phyloP scores from a whole-genome alignment of 2,797 vertebrate species.

The Sylvilagus floridanus region DNA sequence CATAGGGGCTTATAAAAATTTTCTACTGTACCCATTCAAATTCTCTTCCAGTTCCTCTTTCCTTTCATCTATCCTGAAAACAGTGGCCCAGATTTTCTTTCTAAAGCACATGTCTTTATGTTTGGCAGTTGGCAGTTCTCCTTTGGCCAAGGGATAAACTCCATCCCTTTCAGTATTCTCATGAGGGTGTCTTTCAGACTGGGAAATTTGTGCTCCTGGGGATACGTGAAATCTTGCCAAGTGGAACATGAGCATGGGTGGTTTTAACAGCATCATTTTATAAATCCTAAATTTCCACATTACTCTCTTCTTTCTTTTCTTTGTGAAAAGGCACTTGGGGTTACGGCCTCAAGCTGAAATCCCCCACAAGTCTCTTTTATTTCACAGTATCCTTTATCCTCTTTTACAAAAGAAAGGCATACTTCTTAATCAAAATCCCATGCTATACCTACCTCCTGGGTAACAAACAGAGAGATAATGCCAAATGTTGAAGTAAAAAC shows the following conservation, averaged over 20 bases:
- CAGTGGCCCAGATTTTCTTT: conserved; percentile 29
- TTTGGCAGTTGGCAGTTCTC: conserved; percentile 22
- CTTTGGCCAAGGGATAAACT: conserved; percentile 5
- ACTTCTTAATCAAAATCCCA: conserved; percentile 6
- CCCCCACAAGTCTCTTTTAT: background rate
- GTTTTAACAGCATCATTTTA: conserved; percentile 51
- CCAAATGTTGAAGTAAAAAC: conserved; percentile 31
- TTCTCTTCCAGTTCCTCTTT: background rate
- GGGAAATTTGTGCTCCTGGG: background rate
- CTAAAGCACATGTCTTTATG: conserved; percentile 40
- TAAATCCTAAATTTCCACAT: conserved; percentile 25
- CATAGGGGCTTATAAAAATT: background rate
- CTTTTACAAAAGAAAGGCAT: conserved; percentile 37
- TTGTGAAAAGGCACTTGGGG: conserved; percentile 45
- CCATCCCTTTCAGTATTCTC: conserved; percentile 10
- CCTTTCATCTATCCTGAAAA: conserved; percentile 32
- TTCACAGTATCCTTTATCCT: conserved; percentile 29
- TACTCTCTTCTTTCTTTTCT: conserved; percentile 47
- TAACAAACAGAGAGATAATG: conserved; percentile 52
- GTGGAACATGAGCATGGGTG: background rate
- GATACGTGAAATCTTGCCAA: conserved; percentile 24
- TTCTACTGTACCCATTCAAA: background rate
- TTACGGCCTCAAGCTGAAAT: conserved; percentile 45
- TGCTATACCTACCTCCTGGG: background rate
- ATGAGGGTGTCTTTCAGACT: background rate